Evolutionary conservation across 2,888 invertebrate genomes (phyloP).

Genomic region (Cepaea hortensis): DNA sequence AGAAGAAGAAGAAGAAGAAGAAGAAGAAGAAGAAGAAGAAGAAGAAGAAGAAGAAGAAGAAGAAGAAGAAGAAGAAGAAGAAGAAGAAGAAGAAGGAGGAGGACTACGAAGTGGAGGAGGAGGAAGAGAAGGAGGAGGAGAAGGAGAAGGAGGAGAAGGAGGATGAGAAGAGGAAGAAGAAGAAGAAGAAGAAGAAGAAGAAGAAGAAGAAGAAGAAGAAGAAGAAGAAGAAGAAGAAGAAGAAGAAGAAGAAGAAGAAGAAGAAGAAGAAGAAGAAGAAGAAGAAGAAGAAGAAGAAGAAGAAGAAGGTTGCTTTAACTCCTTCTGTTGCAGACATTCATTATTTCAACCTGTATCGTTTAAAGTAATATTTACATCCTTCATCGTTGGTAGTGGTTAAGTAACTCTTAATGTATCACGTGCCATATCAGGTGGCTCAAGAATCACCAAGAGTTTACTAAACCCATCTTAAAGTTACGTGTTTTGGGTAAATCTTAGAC

Average conservation of each 20-base stretch:
- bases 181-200: background rate
- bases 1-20: background rate
- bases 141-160: background rate
- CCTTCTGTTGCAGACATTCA: no score
- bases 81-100: no score
- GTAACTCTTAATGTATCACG: no score
- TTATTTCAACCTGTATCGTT: no score
- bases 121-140: background rate
- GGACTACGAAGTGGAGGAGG: no score
- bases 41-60: no score
- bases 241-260: background rate
- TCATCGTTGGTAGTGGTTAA: background rate
- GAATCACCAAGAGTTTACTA: no score
- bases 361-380: background rate
- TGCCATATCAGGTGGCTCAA: no score
- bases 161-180: background rate
- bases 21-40: no score
- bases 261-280: background rate
- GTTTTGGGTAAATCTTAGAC: no score
- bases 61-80: no score
- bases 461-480: no score
- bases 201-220: constrained; percentile 3
- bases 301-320: background rate
- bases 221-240: background rate
- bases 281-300: background rate